These are phyloP conservation scores for Drosophila histrio DNA, from an alignment of 2,888 invertebrate species.

Conservation along the genomic window DNA sequence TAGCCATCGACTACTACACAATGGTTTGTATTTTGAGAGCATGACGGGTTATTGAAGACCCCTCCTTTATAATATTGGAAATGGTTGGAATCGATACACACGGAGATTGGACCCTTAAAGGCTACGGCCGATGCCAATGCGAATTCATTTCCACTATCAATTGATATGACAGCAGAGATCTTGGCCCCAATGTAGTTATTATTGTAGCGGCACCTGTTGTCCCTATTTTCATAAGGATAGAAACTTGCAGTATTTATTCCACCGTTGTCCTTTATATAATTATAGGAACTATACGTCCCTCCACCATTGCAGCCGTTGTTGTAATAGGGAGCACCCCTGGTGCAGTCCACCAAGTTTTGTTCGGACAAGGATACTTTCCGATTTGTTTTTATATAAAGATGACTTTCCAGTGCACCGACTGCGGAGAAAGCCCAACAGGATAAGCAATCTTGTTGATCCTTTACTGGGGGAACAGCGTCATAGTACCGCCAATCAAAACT, in stretches of 20 bases:
- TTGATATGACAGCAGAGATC: slow-evolving; percentile 89
- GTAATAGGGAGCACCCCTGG: slow-evolving; percentile 86
- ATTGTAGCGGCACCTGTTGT: slow-evolving; percentile 93
- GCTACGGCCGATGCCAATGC: slow-evolving; percentile 88
- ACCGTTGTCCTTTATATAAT: slow-evolving; percentile 94
- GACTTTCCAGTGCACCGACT: slow-evolving; percentile 11
- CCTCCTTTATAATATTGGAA: slow-evolving; percentile 97
- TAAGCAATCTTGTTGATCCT: slow-evolving; percentile 11
- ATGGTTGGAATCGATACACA: slow-evolving; percentile 94
- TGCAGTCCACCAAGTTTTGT: slow-evolving; percentile 93
- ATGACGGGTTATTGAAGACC: slow-evolving; percentile 93
- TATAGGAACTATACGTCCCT: slow-evolving; percentile 93
- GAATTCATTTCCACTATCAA: slow-evolving; percentile 86
- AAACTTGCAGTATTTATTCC: slow-evolving; percentile 13
- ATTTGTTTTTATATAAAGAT: background rate
- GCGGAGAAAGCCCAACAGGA: slow-evolving; percentile 23
- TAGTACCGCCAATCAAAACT: slow-evolving; percentile 25
- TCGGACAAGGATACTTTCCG: slow-evolving; percentile 77
- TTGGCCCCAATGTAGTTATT: slow-evolving; percentile 86
- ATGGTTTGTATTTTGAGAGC: slow-evolving; percentile 93
- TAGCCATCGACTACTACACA: slow-evolving; percentile 95
- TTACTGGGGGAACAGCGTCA: slow-evolving; percentile 21
- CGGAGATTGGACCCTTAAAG: slow-evolving; percentile 94
- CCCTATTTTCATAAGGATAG: slow-evolving; percentile 94
- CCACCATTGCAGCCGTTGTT: slow-evolving; percentile 98